Percentiles rank a stretch among this genome's conserved stretches.
Evolutionary conservation across 2,888 invertebrate species (phyloP).

Genomic region (Caradrina kadenii): DNA sequence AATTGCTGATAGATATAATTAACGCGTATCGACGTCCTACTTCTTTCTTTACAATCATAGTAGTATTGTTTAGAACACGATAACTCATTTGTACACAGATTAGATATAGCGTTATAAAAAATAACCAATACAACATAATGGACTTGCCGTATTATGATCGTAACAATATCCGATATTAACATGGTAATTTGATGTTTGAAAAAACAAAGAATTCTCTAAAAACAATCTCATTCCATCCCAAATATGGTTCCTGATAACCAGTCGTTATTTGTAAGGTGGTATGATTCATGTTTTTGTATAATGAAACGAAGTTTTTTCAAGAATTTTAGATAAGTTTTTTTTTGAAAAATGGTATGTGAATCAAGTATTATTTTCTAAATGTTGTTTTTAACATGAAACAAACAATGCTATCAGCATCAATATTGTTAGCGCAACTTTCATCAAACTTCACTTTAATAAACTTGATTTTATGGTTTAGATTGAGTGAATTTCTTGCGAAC

Average conservation of each 20-base stretch:
- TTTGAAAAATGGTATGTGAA: constrained; percentile 1
- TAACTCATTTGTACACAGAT: constrained; percentile 29
- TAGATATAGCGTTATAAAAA: constrained; percentile 26
- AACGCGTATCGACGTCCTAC: constrained; percentile 50
- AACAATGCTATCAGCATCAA: background rate
- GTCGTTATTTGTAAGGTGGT: constrained; percentile 16
- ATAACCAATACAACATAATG: constrained; percentile 19
- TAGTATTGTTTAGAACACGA: constrained; percentile 39
- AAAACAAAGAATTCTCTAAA: constrained; percentile 16
- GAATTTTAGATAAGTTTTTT: constrained; percentile 6
- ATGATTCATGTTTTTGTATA: constrained; percentile 48
- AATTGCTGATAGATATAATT: constrained; percentile 46
- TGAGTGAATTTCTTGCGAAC: constrained; percentile 2
- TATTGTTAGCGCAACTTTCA: background rate
- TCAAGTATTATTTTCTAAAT: background rate
- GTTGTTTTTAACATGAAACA: background rate
- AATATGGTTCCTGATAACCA: constrained; percentile 44
- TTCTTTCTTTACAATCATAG: constrained; percentile 56
- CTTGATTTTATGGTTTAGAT: background rate
- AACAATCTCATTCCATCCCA: constrained; percentile 34
- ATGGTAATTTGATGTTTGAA: constrained; percentile 23
- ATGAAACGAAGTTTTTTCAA: constrained; percentile 10
- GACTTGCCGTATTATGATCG: constrained; percentile 16
- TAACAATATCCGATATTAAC: constrained; percentile 25
- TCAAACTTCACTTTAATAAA: background rate